phyloP scores from a whole-genome alignment of 1,140 invertebrate genomes.

The Lepidostoma basale region DNA sequence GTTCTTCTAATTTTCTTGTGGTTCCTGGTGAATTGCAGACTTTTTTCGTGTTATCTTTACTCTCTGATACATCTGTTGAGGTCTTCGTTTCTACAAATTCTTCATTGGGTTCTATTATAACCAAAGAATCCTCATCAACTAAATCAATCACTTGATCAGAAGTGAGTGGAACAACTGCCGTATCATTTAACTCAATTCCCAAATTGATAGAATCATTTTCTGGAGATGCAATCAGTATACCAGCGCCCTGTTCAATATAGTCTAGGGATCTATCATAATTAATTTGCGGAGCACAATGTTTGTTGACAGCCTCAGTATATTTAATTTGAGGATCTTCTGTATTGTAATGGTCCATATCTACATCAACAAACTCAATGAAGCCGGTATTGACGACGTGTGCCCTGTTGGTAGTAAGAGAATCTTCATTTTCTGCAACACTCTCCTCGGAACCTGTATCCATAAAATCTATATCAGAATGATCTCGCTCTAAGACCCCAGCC shows the following conservation, averaged over 20 bases:
- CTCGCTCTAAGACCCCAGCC: slow-evolving; percentile 25
- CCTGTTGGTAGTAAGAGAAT: slow-evolving; percentile 56
- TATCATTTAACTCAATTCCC: not conserved
- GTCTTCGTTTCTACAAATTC: not conserved
- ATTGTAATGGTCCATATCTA: slow-evolving; percentile 28
- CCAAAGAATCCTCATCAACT: not conserved
- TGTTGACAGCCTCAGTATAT: slow-evolving; percentile 54
- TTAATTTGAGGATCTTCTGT: slow-evolving; percentile 48
- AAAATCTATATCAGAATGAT: slow-evolving; percentile 66
- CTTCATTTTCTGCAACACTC: slow-evolving; percentile 65
- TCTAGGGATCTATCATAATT: slow-evolving; percentile 60
- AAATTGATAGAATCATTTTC: not conserved
- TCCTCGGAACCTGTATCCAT: slow-evolving; percentile 76
- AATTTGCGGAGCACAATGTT: slow-evolving; percentile 50
- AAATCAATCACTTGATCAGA: too few species aligned
- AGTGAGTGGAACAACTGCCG: too few species aligned
- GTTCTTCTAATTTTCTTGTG: slow-evolving; percentile 67
- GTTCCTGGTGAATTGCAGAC: slow-evolving; percentile 58
- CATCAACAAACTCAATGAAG: slow-evolving; percentile 72
- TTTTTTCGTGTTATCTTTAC: slow-evolving; percentile 47
- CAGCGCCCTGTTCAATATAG: slow-evolving; percentile 62
- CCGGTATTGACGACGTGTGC: slow-evolving; percentile 66
- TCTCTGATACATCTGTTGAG: not conserved
- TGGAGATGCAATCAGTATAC: slow-evolving; percentile 45
- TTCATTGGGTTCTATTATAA: not conserved